Evolutionary conservation across 2,113 vertebrate species (phyloP).

Genomic region (Zapus hudsonius): DNA sequence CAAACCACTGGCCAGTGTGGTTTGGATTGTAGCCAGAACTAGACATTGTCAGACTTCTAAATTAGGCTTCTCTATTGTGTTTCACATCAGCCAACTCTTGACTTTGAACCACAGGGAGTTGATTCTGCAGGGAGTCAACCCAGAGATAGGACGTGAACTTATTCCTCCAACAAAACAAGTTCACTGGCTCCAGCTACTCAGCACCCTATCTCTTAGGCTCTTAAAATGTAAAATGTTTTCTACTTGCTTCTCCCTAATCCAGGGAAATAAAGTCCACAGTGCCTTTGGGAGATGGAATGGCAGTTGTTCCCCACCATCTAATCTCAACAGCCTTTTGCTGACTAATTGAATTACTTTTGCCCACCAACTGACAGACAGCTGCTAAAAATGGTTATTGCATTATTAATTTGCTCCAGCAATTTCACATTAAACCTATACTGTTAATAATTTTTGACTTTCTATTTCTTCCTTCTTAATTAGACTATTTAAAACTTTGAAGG

Average conservation of each 20-base stretch:
- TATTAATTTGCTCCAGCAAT: slow-evolving; percentile 89
- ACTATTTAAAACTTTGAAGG: slow-evolving; percentile 90
- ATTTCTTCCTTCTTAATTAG: slow-evolving; percentile 91
- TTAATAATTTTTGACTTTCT: slow-evolving; percentile 87
- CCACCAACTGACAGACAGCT: slow-evolving; percentile 88
- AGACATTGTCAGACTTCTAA: neutral
- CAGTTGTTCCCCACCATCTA: slow-evolving; percentile 57
- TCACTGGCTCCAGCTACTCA: neutral
- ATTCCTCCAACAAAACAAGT: neutral
- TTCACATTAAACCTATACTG: slow-evolving; percentile 90
- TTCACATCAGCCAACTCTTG: neutral
- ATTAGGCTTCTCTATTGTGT: no score
- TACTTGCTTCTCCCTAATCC: neutral
- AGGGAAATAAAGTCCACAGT: neutral
- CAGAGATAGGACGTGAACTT: neutral
- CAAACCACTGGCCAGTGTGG: accelerated
- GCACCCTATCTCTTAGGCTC: neutral
- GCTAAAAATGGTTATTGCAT: slow-evolving; percentile 90
- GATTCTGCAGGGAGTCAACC: neutral
- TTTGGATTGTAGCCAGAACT: neutral
- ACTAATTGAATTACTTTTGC: slow-evolving; percentile 88
- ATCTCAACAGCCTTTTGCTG: slow-evolving; percentile 85
- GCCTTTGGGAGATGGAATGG: slow-evolving; percentile 52
- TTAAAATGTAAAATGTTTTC: neutral
- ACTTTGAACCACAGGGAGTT: neutral